Evolutionary conservation across 2,113 vertebrate species (phyloP).

Genomic region (Protobothrops flavoviridis): DNA sequence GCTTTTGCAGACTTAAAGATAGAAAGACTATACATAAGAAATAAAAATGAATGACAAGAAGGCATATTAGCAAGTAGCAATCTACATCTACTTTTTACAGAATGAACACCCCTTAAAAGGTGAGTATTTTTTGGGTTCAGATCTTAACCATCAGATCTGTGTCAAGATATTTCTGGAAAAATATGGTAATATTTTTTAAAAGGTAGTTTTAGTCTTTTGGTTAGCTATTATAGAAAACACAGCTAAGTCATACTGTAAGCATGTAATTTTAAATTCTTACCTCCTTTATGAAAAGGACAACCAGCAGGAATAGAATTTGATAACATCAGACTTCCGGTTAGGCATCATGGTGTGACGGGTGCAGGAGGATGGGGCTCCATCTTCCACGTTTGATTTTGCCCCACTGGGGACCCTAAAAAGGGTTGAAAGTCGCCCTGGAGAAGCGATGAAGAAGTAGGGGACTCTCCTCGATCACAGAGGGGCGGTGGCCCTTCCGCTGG

Average conservation of each 20-base stretch:
- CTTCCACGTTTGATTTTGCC: too few species aligned
- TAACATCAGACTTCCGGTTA: too few species aligned
- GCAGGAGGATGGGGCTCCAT: too few species aligned
- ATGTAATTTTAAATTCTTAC: not conserved
- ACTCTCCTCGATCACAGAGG: too few species aligned
- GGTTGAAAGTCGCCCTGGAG: too few species aligned
- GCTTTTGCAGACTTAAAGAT: not conserved
- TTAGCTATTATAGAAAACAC: constrained; percentile 5
- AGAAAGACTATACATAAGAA: not conserved
- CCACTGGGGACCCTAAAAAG: too few species aligned
- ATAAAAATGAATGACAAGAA: not conserved
- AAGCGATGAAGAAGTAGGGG: too few species aligned
- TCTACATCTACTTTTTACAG: constrained; percentile 25
- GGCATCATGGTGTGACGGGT: too few species aligned
- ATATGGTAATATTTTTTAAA: not conserved
- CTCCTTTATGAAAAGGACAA: not conserved
- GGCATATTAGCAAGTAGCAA: not conserved
- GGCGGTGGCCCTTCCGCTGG: too few species aligned
- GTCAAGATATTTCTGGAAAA: constrained; percentile 60
- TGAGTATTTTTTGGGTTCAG: constrained; percentile 36
- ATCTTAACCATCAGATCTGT: constrained; percentile 57
- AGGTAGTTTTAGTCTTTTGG: constrained; percentile 24
- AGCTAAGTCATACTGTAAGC: not conserved
- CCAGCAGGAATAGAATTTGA: not conserved
- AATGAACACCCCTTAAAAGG: constrained; percentile 57